phyloP scores from a whole-genome alignment of 2,797 vertebrate species.

The Cossypha caffra region DNA sequence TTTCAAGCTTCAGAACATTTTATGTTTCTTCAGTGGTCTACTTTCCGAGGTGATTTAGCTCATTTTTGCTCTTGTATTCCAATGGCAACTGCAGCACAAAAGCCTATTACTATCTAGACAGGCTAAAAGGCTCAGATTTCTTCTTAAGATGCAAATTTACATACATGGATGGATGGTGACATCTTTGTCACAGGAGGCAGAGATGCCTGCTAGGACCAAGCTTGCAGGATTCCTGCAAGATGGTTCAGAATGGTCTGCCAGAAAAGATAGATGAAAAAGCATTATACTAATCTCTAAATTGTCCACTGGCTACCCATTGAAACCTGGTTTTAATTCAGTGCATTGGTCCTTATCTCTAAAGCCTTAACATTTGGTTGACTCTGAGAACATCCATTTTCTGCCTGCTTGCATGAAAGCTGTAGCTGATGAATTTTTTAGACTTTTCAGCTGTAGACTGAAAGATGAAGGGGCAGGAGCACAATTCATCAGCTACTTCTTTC shows the following conservation, averaged over 20 bases:
- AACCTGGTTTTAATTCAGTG: background rate
- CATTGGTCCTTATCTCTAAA: slow-evolving; percentile 10
- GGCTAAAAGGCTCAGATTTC: background rate
- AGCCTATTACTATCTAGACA: background rate
- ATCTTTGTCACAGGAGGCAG: background rate
- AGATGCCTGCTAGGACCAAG: background rate
- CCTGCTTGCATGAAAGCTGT: background rate
- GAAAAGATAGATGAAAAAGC: background rate
- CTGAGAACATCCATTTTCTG: slow-evolving; percentile 16
- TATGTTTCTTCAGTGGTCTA: background rate
- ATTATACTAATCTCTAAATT: background rate
- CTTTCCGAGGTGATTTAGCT: slow-evolving; percentile 1
- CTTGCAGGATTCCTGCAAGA: background rate
- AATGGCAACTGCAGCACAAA: slow-evolving; percentile 23
- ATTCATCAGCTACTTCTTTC: background rate
- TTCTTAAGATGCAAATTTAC: background rate
- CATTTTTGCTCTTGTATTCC: slow-evolving; percentile 15
- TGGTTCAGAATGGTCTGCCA: background rate
- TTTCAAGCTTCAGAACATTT: slow-evolving; percentile 21
- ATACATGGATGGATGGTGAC: background rate
- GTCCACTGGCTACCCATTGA: background rate
- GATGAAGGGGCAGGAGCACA: background rate
- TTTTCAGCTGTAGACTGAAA: background rate
- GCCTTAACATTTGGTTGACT: background rate
- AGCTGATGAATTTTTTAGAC: background rate